Conservation (phyloP, 2,888 invertebrate genomes). For the Stegophylla sp. region DNA sequence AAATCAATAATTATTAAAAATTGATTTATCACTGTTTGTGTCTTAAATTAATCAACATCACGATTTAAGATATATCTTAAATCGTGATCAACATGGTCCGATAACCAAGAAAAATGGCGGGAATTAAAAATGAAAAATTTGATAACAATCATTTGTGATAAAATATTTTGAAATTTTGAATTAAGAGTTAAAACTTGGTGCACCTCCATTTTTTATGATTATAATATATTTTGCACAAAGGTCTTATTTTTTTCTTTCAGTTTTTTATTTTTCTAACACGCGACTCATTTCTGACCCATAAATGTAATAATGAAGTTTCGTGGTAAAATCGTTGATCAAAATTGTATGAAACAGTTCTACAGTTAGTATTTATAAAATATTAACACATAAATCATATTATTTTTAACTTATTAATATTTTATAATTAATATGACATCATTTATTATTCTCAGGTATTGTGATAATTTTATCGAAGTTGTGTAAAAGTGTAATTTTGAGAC, state of each 20-base stretch:
- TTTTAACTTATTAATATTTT: not conserved
- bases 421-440: not conserved
- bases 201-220: too few relatives aligned
- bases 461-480: conserved; percentile 78
- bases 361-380: conserved; percentile 66
- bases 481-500: conserved; percentile 77
- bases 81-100: too few relatives aligned
- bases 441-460: conserved; percentile 71
- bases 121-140: conserved; percentile 1
- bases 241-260: too few relatives aligned
- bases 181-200: not conserved
- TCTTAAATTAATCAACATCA: too few relatives aligned
- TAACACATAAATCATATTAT: not conserved
- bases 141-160: conserved; percentile 19
- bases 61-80: too few relatives aligned
- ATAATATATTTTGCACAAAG: too few relatives aligned
- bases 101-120: not conserved
- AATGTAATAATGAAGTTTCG: conserved; percentile 72
- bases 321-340: conserved; percentile 72
- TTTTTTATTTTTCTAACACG: not conserved
- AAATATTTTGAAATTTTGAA: not conserved
- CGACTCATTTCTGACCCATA: not conserved
- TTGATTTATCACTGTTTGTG: too few relatives aligned
- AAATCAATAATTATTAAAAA: too few relatives aligned
- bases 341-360: conserved; percentile 76